A percentile compares a stretch with the other conserved stretches of the same genome.
Conservation (phyloP, 2,888 invertebrate species). For the Diabrotica balteata region DNA sequence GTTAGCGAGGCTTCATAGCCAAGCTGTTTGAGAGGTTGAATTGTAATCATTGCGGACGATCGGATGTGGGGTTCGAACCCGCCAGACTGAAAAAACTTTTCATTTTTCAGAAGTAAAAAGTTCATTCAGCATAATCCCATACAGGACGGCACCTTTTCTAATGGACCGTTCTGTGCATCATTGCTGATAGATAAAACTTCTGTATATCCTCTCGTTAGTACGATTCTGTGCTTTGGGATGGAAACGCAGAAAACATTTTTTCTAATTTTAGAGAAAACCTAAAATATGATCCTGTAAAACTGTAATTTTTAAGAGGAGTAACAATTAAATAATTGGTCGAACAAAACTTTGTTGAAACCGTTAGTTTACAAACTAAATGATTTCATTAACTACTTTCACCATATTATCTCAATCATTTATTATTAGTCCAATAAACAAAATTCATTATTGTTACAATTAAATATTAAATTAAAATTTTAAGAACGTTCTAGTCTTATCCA, state of each 20-base stretch:
- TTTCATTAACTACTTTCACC: too few relatives aligned
- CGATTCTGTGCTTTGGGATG: conserved; percentile 42
- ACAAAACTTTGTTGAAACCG: too few relatives aligned
- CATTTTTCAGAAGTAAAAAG: conserved; percentile 17
- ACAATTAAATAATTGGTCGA: too few relatives aligned
- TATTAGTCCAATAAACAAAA: too few relatives aligned
- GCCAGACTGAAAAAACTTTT: background rate
- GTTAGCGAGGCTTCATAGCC: background rate
- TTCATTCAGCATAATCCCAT: conserved; percentile 42
- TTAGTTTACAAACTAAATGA: too few relatives aligned
- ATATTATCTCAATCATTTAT: too few relatives aligned
- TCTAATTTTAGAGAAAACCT: too few relatives aligned
- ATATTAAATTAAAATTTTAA: too few relatives aligned
- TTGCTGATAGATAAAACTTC: conserved; percentile 46
- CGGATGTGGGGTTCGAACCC: conserved; percentile 38
- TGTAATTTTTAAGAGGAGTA: too few relatives aligned
- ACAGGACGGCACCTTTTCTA: conserved; percentile 30
- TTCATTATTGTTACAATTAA: too few relatives aligned
- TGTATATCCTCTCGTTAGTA: conserved; percentile 46
- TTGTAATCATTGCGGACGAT: background rate
- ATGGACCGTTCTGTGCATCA: conserved; percentile 42
- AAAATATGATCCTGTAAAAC: too few relatives aligned
- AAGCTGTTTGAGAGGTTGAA: background rate
- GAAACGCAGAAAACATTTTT: conserved; percentile 49
- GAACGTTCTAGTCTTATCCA: too few relatives aligned